These are phyloP conservation scores for Archegozetes longisetosus DNA, from an alignment of 1,140 invertebrate genomes.

Conservation along the genomic window DNA sequence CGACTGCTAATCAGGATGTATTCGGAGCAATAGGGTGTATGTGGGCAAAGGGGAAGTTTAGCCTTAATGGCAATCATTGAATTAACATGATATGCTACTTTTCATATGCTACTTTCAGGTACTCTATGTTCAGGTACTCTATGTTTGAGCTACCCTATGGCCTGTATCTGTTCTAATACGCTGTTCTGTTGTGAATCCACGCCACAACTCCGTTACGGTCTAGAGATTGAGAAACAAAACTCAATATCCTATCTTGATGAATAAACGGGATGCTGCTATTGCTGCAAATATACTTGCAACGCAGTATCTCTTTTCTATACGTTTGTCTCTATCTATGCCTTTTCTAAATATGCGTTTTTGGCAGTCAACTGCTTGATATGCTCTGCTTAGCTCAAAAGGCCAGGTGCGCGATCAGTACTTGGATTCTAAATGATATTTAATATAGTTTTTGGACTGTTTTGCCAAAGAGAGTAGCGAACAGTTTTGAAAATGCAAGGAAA, in stretches of 20 bases:
- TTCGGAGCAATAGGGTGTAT: background rate
- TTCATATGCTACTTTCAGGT: background rate
- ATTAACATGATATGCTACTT: no score
- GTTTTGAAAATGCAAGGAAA: background rate
- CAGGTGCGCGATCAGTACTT: background rate
- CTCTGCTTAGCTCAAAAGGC: background rate
- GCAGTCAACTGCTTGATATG: background rate
- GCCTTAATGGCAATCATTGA: no score
- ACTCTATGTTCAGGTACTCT: background rate
- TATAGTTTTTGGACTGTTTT: background rate
- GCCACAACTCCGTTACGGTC: background rate
- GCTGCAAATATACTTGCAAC: background rate
- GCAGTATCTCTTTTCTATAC: background rate
- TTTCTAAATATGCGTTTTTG: background rate
- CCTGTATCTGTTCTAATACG: background rate
- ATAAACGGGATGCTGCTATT: background rate
- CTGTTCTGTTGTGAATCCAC: background rate
- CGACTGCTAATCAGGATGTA: background rate
- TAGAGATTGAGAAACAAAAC: background rate
- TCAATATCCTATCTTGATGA: background rate
- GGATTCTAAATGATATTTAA: background rate
- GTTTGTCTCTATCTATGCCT: conserved; percentile 19
- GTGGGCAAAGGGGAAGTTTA: background rate
- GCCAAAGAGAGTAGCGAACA: background rate
- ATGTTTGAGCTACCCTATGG: background rate